A percentile compares a stretch with the other conserved stretches of the same genome.
Conservation (phyloP, 2,113 vertebrate genomes). For the Oreochromis niloticus region DNA sequence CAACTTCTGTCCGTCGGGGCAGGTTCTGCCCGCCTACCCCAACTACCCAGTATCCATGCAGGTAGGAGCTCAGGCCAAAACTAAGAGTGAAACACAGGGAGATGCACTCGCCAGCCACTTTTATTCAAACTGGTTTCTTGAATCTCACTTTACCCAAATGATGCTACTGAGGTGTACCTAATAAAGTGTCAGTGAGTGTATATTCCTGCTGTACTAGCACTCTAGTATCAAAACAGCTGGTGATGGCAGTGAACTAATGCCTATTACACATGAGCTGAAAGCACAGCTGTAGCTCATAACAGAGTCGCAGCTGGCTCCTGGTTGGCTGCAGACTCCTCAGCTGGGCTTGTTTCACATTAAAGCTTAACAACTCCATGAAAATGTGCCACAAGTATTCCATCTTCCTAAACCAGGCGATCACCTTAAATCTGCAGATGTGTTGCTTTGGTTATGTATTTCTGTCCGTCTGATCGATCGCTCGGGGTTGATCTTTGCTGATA, state of each 20-base stretch:
- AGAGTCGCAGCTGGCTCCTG: neutral
- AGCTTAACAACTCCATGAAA: neutral
- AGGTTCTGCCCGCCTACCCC: conserved; percentile 78
- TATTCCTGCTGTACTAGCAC: neutral
- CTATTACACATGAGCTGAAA: neutral
- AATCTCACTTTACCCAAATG: no score
- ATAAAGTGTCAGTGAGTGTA: neutral
- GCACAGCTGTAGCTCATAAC: neutral
- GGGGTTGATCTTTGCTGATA: neutral
- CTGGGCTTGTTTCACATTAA: neutral
- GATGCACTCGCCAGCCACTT: neutral
- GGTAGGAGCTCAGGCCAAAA: conserved; percentile 64
- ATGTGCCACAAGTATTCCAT: neutral
- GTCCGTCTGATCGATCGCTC: neutral
- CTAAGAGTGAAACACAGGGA: neutral
- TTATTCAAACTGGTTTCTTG: neutral
- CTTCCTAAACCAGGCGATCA: neutral
- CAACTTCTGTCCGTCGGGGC: conserved; percentile 76
- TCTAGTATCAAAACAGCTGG: neutral
- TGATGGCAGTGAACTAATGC: neutral
- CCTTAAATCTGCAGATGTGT: neutral
- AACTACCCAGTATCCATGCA: conserved; percentile 83
- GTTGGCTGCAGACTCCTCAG: neutral
- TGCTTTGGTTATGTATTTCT: neutral
- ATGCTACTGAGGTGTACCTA: neutral